Evolutionary conservation across 2,888 invertebrate genomes (phyloP).

Genomic region (Amblyjoppa fuscipennis): DNA sequence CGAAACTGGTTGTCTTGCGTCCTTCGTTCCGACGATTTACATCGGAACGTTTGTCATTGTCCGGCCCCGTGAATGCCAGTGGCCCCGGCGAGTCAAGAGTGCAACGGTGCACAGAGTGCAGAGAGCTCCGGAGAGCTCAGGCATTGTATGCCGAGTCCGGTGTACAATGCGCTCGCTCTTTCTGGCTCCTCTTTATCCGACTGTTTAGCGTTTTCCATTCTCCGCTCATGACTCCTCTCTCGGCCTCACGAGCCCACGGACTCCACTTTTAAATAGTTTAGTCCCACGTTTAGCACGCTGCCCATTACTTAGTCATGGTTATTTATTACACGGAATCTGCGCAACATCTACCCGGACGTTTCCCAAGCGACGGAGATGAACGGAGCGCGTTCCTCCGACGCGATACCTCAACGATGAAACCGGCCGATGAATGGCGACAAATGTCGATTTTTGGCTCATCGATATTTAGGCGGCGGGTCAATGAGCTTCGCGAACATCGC

Average conservation of each 20-base stretch:
- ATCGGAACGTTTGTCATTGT: slow-evolving; percentile 74
- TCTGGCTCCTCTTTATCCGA: slow-evolving; percentile 14
- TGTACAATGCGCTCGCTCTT: slow-evolving; percentile 55
- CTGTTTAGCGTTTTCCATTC: slow-evolving; percentile 31
- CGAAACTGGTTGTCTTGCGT: slow-evolving; percentile 66
- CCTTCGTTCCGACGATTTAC: slow-evolving; percentile 70
- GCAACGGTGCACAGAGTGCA: slow-evolving; percentile 52
- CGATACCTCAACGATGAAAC: background rate
- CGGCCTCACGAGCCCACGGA: slow-evolving; percentile 52
- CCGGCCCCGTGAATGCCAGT: slow-evolving; percentile 59
- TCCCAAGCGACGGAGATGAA: slow-evolving; percentile 28
- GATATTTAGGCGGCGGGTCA: background rate
- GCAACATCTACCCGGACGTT: slow-evolving; percentile 41
- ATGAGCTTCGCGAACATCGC: background rate
- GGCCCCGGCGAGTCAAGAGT: slow-evolving; percentile 66
- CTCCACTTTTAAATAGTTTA: slow-evolving; percentile 73
- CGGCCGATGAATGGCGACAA: background rate
- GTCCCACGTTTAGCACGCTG: slow-evolving; percentile 67
- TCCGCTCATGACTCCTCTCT: slow-evolving; percentile 28
- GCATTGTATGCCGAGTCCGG: slow-evolving; percentile 55
- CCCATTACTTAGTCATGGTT: slow-evolving; percentile 52
- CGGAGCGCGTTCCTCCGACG: background rate
- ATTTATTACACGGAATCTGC: slow-evolving; percentile 56
- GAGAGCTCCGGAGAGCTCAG: slow-evolving; percentile 55
- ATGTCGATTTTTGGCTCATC: background rate